Base-by-base conservation (phyloP, 2,797 vertebrate species). In the Etheostoma nigrum region DNA sequence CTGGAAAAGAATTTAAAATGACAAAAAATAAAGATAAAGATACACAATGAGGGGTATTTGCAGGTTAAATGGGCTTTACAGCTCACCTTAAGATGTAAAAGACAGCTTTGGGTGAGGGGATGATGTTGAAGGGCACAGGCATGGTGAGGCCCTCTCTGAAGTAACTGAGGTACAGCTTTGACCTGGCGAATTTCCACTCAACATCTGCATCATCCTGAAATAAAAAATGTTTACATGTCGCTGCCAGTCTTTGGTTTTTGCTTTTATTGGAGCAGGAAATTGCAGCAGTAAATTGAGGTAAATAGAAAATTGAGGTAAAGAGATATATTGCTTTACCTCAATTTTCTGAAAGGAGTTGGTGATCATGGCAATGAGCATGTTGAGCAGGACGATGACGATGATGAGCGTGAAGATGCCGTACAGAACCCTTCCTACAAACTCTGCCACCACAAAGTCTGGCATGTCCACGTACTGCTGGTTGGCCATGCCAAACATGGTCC, bases 311-410 rank as follows among this genome's bases (percentile, higher is more conserved):
- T 27, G 4, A 27, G 27, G 27, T 27, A 27, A 27, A 27, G 3
- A 30, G 30, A 30, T 30, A 6, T 30, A 30, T 30, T 30, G 5
- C 30, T 30, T 55, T 40, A 96, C 96, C 96, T 98, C 97, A 1
- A 97, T 98, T 89, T 97, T 97, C 94, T 98, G 97, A 86, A 97
- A 98, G 75, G 96, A 97, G 93, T 96, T 98, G 76, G 97, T 98
- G 92, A 98, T 97, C 97, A 98, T 97, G 73, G 97, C 97, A 18
- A 98, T 95, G 2, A 98, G 95, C 96, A 98, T 97, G 91, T 97
- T 97, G 74, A 98, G 96, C 19, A 97, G 94, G n/a, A 97, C 96
- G 4, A 97, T 97, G 85, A 97, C 97, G 36, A 97, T 97, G 79
- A 98, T 73, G 0, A 98, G 96, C 18, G 97, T 97, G 87, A 96